Evolutionary conservation across 2,888 invertebrate species (phyloP), one percentile per base, ranked within the genome.

Genomic region (Drosophila flavopinicola): DNA sequence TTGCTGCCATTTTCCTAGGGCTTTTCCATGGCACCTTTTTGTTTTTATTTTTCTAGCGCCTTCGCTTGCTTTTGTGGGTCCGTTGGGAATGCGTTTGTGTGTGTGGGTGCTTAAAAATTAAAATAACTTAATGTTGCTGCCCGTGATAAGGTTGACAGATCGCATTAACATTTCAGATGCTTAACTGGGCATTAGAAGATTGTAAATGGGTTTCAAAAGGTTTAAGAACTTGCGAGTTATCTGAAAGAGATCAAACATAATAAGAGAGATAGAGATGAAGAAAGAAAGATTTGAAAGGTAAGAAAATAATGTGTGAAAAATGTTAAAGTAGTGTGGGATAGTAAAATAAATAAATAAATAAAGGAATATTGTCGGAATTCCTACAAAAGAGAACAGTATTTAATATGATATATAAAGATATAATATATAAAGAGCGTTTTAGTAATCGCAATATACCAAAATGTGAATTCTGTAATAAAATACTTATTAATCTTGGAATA

Each of bases 1-100:
- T 53, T 70, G 53, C 48, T 71, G 45, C n/a, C 25, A 17, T 59
- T 58, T 49, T 44, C 47, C 32, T 45, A n/a, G 48, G 64, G 44
- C 60, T 73, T 73, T 76, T 59, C 33, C 63, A 51, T 17, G 33
- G 24, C 25, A 45, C n/a, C n/a, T n/a, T n/a, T n/a, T n/a, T n/a
- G n/a, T n/a, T 32, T 58, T 58, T 57, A 33, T 35, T 42, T 29
- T 48, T 68, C 44, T 52, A 33, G 38, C 44, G 66, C 32, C 49
- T 68, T 60, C 49, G 42, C 49, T 41, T 53, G 7, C 48, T 33
- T 52, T 5, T n/a, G n/a, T 20, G 60, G 58, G 42, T 42, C 66
- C 66, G 48, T 51, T 60, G 77, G 61, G 57, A 65, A 20, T n/a
- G n/a, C 20, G 20, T 20, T 20, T 29, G 17, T 20, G 17, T n/a